Base-by-base conservation (phyloP, 2,113 vertebrate genomes). In the Notechis scutatus region DNA sequence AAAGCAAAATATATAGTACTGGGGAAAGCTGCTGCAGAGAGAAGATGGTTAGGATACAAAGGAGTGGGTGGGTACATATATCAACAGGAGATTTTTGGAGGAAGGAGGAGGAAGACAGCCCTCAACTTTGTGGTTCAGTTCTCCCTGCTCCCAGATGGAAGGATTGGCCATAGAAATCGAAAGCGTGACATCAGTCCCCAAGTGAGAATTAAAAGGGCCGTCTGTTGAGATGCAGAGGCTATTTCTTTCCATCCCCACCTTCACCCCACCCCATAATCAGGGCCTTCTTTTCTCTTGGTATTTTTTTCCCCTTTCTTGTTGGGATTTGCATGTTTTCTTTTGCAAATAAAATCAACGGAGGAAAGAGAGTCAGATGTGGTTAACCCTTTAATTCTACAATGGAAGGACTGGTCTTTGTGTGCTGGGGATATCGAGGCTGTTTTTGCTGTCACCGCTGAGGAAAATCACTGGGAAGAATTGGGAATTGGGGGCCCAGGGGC, bases 251-350 rank as follows among this genome's bases (percentile, higher is more conserved):
- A 14, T 11, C 39, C 52, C 50, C 15, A 39, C 5, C 42, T 52
- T 24, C 26, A 50, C 47, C 1, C 24, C 24, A 34, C 34, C 87
- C 87, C 15, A 2, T 69, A 29, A 89, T 34, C 42, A 34, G 64
- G 34, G 74, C 7, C 87, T 89, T 55, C n/a, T 81, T 89, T 57
- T 42, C 20, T 20, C 54, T 54, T 85, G 92, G 50, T 61, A 26
- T 90, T 42, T 47, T 8, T 47, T 8, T 4, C 45, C 69, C 10
- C 81, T 87, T 59, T 47, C 89, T 52, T 87, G 45, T 34, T 90
- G 89, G 74, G 81, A 87, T 93, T 93, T 93, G 74, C 89, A 90
- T 93, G 92, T 87, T 93, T 93, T 93, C 74, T 90, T 93, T 93
- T 90, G 92, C 92, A 93, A 93, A 93, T 90, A 81, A 93, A 34